These are phyloP conservation scores for Bimastos eiseni DNA, from an alignment of 2,888 invertebrate species.

Conservation along the genomic window DNA sequence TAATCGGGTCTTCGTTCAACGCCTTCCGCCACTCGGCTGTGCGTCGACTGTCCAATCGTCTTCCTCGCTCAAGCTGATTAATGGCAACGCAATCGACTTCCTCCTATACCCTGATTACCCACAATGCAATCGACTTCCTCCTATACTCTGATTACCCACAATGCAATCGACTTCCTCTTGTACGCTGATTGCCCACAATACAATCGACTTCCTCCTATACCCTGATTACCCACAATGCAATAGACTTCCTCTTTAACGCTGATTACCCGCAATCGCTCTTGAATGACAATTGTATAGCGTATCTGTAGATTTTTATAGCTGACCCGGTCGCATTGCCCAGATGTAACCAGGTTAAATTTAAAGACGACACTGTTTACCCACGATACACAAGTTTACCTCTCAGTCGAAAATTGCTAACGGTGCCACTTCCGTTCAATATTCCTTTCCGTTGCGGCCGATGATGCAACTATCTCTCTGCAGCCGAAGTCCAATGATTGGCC, in stretches of 20 bases:
- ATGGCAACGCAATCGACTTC: not conserved
- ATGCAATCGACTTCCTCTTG: not conserved
- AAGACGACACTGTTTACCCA: not conserved
- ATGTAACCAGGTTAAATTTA: not conserved
- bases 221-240: no score
- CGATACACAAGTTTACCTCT: not conserved
- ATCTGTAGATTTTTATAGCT: no score
- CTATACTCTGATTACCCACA: no score
- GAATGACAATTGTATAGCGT: no score
- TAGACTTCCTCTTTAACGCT: not conserved
- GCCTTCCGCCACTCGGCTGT: not conserved
- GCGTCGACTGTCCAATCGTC: not conserved
- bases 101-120: not conserved
- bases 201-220: no score
- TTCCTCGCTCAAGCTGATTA: not conserved
- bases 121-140: no score
- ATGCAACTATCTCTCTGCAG: not conserved
- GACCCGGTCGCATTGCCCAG: not conserved
- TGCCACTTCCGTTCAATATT: not conserved
- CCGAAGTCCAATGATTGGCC: slow-evolving; percentile 2
- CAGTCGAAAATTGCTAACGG: not conserved
- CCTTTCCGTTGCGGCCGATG: not conserved
- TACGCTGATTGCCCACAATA: not conserved
- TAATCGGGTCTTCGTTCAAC: not conserved
- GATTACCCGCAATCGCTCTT: not conserved